A percentile compares a stretch with the other conserved stretches of the same genome.
Evolutionary conservation across 2,113 vertebrate genomes (phyloP).

Genomic region (Phycodurus eques): DNA sequence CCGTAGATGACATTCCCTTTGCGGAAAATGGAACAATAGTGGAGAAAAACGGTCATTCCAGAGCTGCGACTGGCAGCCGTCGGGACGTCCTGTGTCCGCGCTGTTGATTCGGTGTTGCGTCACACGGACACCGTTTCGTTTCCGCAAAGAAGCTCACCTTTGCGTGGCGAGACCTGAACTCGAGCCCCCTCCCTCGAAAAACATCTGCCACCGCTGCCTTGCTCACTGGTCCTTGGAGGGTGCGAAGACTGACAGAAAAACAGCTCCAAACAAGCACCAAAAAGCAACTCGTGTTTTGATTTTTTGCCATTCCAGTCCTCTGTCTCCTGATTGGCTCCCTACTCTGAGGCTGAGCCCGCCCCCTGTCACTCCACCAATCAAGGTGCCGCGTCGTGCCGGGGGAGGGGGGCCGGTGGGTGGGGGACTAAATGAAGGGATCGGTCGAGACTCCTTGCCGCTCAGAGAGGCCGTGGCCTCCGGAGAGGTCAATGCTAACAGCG

Average conservation of each 20-base stretch:
- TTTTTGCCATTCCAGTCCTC: constrained; percentile 57
- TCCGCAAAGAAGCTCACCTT: constrained; percentile 29
- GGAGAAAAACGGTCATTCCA: constrained; percentile 39
- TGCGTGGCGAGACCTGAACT: constrained; percentile 15
- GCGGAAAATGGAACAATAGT: constrained; percentile 27
- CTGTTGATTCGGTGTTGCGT: constrained; percentile 38
- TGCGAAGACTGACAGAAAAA: constrained; percentile 58
- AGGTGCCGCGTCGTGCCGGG: constrained; percentile 59
- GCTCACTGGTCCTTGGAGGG: constrained; percentile 34
- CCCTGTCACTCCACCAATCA: constrained; percentile 64
- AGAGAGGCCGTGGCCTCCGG: constrained; percentile 49
- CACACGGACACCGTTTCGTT: constrained; percentile 46
- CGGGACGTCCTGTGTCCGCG: constrained; percentile 27
- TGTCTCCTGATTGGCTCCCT: constrained; percentile 70
- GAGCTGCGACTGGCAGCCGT: constrained; percentile 27
- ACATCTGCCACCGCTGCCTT: constrained; percentile 13
- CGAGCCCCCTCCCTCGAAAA: constrained; percentile 24
- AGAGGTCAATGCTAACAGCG: constrained; percentile 59
- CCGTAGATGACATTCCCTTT: constrained; percentile 32
- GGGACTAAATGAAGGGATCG: constrained; percentile 69
- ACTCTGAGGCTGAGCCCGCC: constrained; percentile 65
- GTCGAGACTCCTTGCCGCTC: constrained; percentile 56
- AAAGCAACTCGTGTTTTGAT: constrained; percentile 34
- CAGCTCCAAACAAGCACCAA: constrained; percentile 51
- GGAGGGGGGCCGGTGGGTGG: background rate